Conservation (phyloP, 1,140 invertebrate species). For the Amphibalanus amphitrite region DNA sequence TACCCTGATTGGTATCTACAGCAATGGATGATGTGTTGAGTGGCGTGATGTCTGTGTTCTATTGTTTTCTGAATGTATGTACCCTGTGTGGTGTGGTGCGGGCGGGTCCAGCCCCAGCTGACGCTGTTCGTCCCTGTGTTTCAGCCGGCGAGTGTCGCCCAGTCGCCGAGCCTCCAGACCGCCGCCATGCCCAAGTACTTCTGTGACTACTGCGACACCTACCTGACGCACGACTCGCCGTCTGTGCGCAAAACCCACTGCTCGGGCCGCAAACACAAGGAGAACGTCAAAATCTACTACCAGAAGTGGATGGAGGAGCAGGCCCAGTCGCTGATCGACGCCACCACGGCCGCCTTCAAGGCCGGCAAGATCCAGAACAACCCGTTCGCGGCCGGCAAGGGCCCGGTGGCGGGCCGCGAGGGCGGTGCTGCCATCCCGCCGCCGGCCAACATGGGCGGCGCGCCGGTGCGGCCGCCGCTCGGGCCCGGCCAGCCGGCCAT, state of each 20-base stretch:
- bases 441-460: slow-evolving; percentile 43
- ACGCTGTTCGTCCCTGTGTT: too few species aligned
- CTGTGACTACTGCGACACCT: slow-evolving; percentile 99
- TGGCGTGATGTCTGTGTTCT: too few species aligned
- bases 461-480: slow-evolving; percentile 23
- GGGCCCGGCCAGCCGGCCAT: slow-evolving; percentile 18
- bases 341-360: slow-evolving; percentile 90
- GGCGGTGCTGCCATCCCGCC: slow-evolving; percentile 50
- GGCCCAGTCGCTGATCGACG: slow-evolving; percentile 94
- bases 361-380: slow-evolving; percentile 87
- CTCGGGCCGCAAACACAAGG: slow-evolving; percentile 96
- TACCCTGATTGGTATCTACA: too few species aligned
- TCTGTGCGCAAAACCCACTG: slow-evolving; percentile 99
- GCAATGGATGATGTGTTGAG: too few species aligned
- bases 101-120: too few species aligned
- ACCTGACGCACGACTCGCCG: slow-evolving; percentile 96
- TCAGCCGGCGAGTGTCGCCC: too few species aligned
- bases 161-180: neutral
- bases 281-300: slow-evolving; percentile 99
- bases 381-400: slow-evolving; percentile 44
- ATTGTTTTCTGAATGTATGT: too few species aligned
- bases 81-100: too few species aligned
- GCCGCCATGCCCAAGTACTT: slow-evolving; percentile 61
- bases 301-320: slow-evolving; percentile 99
- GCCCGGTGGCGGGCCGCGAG: slow-evolving; percentile 30